Conservation (phyloP, 1,140 invertebrate species). For the Theocolax elegans region DNA sequence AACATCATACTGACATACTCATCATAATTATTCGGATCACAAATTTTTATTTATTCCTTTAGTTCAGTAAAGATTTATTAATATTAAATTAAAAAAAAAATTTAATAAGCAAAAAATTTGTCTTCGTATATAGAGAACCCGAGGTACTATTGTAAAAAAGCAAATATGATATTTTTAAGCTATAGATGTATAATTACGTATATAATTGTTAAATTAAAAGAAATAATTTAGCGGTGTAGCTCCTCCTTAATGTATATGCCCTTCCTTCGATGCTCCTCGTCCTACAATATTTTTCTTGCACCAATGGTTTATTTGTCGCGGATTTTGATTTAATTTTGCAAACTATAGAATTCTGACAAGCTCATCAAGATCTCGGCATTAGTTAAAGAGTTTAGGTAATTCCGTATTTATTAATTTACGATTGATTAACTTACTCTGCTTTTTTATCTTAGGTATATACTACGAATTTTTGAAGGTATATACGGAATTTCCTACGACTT, state of each 20-base stretch:
- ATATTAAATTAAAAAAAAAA: no score
- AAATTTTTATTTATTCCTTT: no score
- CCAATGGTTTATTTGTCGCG: neutral
- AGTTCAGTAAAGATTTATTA: no score
- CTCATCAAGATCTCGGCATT: slow-evolving; percentile 32
- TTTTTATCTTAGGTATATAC: slow-evolving; percentile 29
- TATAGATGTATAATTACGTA: no score
- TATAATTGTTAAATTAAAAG: no score
- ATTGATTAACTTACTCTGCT: slow-evolving; percentile 1
- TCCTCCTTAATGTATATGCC: slow-evolving; percentile 1
- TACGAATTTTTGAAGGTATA: slow-evolving; percentile 41
- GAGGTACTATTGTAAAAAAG: no score
- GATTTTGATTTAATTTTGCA: slow-evolving; percentile 24
- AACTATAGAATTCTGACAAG: neutral
- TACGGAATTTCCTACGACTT: slow-evolving; percentile 39
- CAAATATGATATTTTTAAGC: no score
- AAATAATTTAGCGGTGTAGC: slow-evolving; percentile 5
- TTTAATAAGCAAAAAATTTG: no score
- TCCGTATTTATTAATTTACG: slow-evolving; percentile 33
- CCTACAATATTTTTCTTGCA: neutral
- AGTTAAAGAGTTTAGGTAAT: slow-evolving; percentile 46
- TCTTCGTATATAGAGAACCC: no score
- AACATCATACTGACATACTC: no score
- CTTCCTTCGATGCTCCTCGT: neutral
- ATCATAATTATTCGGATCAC: no score